Conservation (phyloP, 2,113 vertebrate genomes). For the Nerophis lumbriciformis region DNA sequence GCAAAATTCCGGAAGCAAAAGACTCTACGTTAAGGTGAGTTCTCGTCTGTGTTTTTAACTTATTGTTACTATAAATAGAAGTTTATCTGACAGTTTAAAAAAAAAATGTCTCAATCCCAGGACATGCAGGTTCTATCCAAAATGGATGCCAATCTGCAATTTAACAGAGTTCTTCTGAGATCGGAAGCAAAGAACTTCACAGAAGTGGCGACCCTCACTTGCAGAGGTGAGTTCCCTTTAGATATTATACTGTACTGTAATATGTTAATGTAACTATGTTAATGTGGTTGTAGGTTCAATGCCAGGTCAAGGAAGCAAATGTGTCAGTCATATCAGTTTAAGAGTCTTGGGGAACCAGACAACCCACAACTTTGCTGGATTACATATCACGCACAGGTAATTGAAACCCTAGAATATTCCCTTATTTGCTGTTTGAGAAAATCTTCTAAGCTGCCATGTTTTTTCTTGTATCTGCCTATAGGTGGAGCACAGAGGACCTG, state of each 20-base stretch:
- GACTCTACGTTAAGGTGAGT: constrained; percentile 86
- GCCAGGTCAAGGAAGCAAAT: constrained; percentile 62
- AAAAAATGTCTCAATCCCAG: constrained; percentile 39
- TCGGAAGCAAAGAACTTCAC: constrained; percentile 84
- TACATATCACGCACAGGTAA: constrained; percentile 76
- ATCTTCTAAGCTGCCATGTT: not conserved
- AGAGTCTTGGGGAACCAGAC: constrained; percentile 62
- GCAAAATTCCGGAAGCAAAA: constrained; percentile 86
- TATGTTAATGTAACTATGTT: not conserved
- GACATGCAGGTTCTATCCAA: constrained; percentile 79
- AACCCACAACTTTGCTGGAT: constrained; percentile 74
- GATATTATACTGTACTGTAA: not conserved
- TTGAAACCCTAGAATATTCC: constrained; percentile 9
- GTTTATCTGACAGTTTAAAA: constrained; percentile 11
- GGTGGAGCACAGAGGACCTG: constrained; percentile 71
- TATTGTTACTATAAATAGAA: not conserved
- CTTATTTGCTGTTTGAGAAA: not conserved
- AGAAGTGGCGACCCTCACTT: constrained; percentile 82
- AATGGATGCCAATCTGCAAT: constrained; percentile 71
- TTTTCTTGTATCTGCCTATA: constrained; percentile 41
- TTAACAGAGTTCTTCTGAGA: constrained; percentile 78
- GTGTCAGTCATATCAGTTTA: constrained; percentile 57
- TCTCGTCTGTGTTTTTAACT: not conserved
- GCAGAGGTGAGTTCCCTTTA: constrained; percentile 73
- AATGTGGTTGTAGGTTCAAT: constrained; percentile 58